phyloP scores from a whole-genome alignment of 1,140 invertebrate genomes.

The Drosophila tropicalis region DNA sequence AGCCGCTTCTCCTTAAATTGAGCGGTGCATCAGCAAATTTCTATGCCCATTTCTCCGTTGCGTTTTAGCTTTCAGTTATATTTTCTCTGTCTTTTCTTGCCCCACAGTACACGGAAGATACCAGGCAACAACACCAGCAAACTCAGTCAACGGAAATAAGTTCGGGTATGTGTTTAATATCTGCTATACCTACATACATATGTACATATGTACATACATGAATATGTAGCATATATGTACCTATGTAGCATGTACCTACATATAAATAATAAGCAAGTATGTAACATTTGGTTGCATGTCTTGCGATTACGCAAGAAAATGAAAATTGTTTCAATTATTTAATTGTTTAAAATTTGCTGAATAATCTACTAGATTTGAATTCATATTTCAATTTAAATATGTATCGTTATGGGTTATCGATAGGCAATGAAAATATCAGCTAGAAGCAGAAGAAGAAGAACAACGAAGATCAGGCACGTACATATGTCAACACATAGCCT shows the following conservation, averaged over 20 bases:
- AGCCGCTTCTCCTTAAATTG: neutral
- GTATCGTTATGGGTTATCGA: slow-evolving; percentile 19
- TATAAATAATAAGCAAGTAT: slow-evolving; percentile 15
- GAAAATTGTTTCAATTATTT: slow-evolving; percentile 32
- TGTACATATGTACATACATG: no score
- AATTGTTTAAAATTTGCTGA: slow-evolving; percentile 18
- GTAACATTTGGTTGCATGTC: slow-evolving; percentile 26
- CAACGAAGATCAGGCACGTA: slow-evolving; percentile 10
- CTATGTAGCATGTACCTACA: slow-evolving; percentile 2
- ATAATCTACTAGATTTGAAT: slow-evolving; percentile 29
- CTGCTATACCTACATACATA: slow-evolving; percentile 43
- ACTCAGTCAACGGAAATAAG: slow-evolving; percentile 79
- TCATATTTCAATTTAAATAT: slow-evolving; percentile 16
- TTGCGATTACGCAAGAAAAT: slow-evolving; percentile 1
- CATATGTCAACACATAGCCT: neutral
- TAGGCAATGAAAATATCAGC: neutral
- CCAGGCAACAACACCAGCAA: slow-evolving; percentile 46
- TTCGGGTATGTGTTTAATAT: slow-evolving; percentile 43
- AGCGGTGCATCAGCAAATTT: neutral
- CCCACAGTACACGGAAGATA: slow-evolving; percentile 67
- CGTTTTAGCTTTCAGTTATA: neutral
- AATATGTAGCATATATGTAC: slow-evolving; percentile 23
- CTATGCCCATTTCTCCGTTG: neutral
- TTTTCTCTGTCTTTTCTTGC: slow-evolving; percentile 15
- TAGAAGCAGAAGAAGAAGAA: slow-evolving; percentile 1